These are phyloP conservation scores for Sitobion miscanthi DNA, from an alignment of 1,140 invertebrate species.

Conservation along the genomic window DNA sequence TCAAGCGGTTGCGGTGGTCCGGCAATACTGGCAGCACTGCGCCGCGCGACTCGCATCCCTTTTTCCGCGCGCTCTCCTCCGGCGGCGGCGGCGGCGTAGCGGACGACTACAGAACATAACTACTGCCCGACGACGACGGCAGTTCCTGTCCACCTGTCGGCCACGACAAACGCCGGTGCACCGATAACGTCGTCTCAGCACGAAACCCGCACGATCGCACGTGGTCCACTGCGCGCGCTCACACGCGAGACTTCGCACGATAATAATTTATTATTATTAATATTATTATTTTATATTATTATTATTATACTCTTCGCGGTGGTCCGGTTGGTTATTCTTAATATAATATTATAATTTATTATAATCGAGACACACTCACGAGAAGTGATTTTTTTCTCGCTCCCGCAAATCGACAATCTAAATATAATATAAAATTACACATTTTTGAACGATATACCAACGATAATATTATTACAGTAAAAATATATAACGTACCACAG, in stretches of 20 bases:
- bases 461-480: too few species aligned
- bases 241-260: not conserved
- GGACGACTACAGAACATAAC: not conserved
- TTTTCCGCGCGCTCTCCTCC: not conserved
- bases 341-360: not conserved
- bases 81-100: not conserved
- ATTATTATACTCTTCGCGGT: not conserved
- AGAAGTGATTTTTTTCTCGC: not conserved
- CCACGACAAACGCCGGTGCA: conserved; percentile 22
- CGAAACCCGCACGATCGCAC: not conserved
- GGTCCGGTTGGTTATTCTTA: not conserved
- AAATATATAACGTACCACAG: not conserved
- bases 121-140: not conserved
- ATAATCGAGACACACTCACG: not conserved
- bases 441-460: too few species aligned
- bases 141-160: conserved; percentile 54
- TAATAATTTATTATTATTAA: not conserved
- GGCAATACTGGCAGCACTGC: conserved; percentile 28
- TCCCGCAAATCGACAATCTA: not conserved
- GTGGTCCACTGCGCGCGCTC: not conserved
- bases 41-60: conserved; percentile 3
- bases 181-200: conserved; percentile 62
- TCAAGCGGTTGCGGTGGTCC: not conserved
- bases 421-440: too few species aligned
- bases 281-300: too few species aligned